phyloP scores from a whole-genome alignment of 1,140 invertebrate species.

The Drosophila subobscura region DNA sequence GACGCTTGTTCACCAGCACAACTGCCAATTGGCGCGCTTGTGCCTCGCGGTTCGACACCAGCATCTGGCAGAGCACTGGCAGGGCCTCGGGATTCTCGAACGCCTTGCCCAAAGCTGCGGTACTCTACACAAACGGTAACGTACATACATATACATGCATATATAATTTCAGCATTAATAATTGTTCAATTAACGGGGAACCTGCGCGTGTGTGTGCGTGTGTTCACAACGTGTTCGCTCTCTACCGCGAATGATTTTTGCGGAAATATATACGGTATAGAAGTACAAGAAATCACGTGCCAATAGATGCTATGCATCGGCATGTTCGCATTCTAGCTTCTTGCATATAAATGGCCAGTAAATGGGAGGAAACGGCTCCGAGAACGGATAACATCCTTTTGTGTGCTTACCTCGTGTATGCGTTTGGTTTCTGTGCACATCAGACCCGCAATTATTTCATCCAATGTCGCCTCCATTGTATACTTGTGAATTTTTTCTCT shows the following conservation, averaged over 20 bases:
- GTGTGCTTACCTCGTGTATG: constrained; percentile 85
- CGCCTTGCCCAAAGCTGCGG: constrained; percentile 86
- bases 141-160: constrained; percentile 9
- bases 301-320: too few relatives aligned
- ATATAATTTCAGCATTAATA: constrained; percentile 25
- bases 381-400: constrained; percentile 3
- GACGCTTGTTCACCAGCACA: constrained; percentile 86
- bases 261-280: neutral
- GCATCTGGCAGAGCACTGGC: constrained; percentile 85
- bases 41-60: constrained; percentile 85
- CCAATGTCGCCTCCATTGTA: constrained; percentile 52
- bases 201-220: constrained; percentile 1
- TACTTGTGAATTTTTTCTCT: neutral
- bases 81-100: constrained; percentile 87
- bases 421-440: constrained; percentile 73
- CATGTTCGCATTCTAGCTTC: too few relatives aligned
- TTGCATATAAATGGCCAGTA: too few relatives aligned
- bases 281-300: too few relatives aligned
- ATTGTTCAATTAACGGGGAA: neutral
- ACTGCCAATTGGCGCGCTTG: constrained; percentile 89
- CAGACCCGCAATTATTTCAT: constrained; percentile 71
- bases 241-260: neutral
- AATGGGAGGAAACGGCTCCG: neutral
- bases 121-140: constrained; percentile 84
- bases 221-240: constrained; percentile 31